Percentiles rank a stretch among this genome's conserved stretches.
These are phyloP conservation scores for Ficedula albicollis DNA, from an alignment of 2,797 vertebrate genomes.

Conservation along the genomic window DNA sequence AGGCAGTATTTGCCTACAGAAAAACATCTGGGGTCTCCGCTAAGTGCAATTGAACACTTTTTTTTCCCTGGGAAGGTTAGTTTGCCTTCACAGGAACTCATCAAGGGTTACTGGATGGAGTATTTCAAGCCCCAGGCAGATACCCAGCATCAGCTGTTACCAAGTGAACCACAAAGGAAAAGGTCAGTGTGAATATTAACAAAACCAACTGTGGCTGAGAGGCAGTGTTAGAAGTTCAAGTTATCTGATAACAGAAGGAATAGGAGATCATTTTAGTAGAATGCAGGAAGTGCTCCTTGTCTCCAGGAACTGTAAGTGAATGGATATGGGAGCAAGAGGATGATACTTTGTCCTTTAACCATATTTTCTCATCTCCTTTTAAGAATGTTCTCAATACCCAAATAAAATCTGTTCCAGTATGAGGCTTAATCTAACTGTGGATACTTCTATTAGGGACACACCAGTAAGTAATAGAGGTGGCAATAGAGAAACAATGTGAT, in stretches of 20 bases:
- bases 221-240: background rate
- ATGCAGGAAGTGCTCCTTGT: background rate
- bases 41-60: background rate
- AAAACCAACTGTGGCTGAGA: background rate
- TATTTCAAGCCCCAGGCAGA: background rate
- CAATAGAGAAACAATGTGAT: background rate
- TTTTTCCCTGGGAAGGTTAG: background rate
- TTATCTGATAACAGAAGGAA: background rate
- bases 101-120: background rate
- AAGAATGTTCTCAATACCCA: background rate
- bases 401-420: background rate
- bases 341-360: background rate
- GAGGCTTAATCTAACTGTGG: background rate
- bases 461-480: background rate
- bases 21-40: background rate
- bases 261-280: background rate
- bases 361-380: background rate
- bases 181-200: background rate
- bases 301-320: background rate
- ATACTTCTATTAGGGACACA: background rate
- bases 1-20: background rate
- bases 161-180: background rate
- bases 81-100: background rate
- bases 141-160: background rate
- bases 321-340: background rate